Evolutionary conservation across 1,140 invertebrate species (phyloP).

Genomic region (Papilio polytes): DNA sequence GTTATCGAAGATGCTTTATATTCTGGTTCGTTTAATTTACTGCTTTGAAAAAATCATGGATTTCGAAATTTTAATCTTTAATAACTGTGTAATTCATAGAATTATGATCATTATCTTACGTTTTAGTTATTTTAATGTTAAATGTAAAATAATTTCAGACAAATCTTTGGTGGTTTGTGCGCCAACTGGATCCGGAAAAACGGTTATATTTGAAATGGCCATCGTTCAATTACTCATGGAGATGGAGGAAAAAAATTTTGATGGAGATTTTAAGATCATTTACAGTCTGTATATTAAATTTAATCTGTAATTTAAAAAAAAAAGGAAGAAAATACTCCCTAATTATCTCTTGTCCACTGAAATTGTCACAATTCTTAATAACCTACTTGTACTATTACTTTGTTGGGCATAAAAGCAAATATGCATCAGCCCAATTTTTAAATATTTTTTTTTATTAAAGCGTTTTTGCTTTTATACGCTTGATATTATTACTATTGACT

Average conservation of each 20-base stretch:
- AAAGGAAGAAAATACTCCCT: no score
- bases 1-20: conserved; percentile 87
- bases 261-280: conserved; percentile 85
- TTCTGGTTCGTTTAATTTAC: conserved; percentile 80
- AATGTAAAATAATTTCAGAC: conserved; percentile 77
- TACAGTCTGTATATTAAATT: conserved; percentile 84
- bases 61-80: neutral
- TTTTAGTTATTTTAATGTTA: conserved; percentile 24
- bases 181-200: conserved; percentile 93
- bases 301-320: neutral
- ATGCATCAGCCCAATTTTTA: no score
- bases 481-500: no score
- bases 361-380: no score
- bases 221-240: conserved; percentile 87
- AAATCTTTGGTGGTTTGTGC: conserved; percentile 89
- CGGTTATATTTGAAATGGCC: conserved; percentile 92
- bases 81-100: neutral
- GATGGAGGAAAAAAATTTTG: conserved; percentile 67
- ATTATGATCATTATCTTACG: neutral
- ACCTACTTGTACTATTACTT: no score
- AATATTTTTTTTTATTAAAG: no score
- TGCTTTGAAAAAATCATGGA: neutral
- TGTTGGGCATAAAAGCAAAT: no score
- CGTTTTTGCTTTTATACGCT: no score
- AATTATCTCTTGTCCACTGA: no score